A percentile compares a stretch with the other conserved stretches of the same genome.
These are phyloP conservation scores for Oedothorax gibbosus DNA, from an alignment of 1,140 invertebrate species.

Conservation along the genomic window DNA sequence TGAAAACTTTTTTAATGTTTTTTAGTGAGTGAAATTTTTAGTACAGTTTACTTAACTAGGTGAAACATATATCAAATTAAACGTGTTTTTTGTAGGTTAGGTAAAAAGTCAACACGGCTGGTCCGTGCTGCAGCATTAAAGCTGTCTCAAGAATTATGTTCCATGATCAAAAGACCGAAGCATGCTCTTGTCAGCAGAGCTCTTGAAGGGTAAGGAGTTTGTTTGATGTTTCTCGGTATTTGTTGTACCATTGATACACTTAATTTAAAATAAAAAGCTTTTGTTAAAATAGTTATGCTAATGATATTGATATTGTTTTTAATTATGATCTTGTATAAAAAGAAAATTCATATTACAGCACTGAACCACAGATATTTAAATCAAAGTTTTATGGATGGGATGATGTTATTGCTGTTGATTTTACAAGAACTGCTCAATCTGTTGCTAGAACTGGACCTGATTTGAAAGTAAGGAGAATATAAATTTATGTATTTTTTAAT, in stretches of 20 bases:
- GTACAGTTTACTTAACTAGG: neutral
- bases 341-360: conserved; percentile 65
- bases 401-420: conserved; percentile 99
- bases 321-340: neutral
- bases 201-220: conserved; percentile 70
- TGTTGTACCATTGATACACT: too few relatives aligned
- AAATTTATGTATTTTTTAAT: neutral
- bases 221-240: too few relatives aligned
- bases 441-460: conserved; percentile 96
- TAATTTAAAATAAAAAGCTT: neutral
- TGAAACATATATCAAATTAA: neutral
- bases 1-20: neutral
- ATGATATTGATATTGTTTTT: neutral
- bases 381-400: conserved; percentile 98
- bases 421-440: conserved; percentile 97
- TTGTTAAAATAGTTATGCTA: neutral
- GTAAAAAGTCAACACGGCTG: conserved; percentile 95
- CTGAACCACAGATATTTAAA: conserved; percentile 88
- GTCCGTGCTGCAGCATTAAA: conserved; percentile 96
- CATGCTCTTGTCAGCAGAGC: conserved; percentile 91
- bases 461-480: conserved; percentile 73
- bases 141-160: conserved; percentile 93
- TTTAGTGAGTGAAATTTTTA: neutral
- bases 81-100: conserved; percentile 79
- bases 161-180: conserved; percentile 88